phyloP scores from a whole-genome alignment of 2,797 vertebrate species.

The Mus caroli region DNA sequence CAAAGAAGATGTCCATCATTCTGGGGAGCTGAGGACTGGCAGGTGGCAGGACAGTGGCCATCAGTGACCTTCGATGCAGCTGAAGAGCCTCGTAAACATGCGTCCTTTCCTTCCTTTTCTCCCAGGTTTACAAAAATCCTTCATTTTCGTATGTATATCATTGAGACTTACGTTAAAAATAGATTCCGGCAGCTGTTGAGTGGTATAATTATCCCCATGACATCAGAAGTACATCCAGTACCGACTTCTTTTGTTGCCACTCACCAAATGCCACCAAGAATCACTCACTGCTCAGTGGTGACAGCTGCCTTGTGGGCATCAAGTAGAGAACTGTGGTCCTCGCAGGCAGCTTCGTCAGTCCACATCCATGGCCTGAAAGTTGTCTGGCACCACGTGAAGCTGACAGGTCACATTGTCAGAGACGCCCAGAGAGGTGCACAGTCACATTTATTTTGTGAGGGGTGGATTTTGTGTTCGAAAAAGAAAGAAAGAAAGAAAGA shows the following conservation, averaged over 20 bases:
- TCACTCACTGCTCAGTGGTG: not conserved
- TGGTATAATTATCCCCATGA: constrained; percentile 70
- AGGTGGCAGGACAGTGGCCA: not conserved
- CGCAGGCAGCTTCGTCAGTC: not conserved
- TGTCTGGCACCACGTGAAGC: constrained; percentile 6
- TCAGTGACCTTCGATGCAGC: not conserved
- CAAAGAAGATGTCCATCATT: not conserved
- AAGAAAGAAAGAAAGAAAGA: no score
- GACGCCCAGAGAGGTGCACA: not conserved
- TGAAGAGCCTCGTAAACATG: not conserved
- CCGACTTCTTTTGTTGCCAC: constrained; percentile 68
- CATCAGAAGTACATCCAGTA: constrained; percentile 58
- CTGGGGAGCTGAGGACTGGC: accelerated
- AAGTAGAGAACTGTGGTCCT: constrained; percentile 43
- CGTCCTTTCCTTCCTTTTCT: not conserved
- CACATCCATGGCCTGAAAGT: not conserved
- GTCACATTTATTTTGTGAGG: not conserved
- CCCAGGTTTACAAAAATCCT: constrained; percentile 59
- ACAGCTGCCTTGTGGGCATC: constrained; percentile 61
- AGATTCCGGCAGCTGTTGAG: constrained; percentile 60
- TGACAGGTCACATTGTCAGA: constrained; percentile 1
- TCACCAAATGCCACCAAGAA: constrained; percentile 68
- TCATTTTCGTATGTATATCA: constrained; percentile 70
- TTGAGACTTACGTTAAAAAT: constrained; percentile 75
- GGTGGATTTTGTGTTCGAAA: not conserved